These are phyloP conservation scores for Linnaemya tessellans DNA, from an alignment of 2,888 invertebrate species.

Conservation along the genomic window DNA sequence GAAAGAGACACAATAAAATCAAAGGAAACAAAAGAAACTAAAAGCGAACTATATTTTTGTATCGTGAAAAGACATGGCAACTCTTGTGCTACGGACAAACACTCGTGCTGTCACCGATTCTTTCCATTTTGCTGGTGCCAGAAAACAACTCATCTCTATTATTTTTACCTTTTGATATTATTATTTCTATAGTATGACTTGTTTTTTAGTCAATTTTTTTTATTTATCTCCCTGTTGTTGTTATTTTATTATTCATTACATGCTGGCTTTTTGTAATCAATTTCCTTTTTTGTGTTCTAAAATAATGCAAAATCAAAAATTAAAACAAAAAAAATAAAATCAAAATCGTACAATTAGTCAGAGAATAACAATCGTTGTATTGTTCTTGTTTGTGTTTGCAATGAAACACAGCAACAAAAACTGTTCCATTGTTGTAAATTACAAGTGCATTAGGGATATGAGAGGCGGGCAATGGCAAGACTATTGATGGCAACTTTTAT, in stretches of 20 bases:
- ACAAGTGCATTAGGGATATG: background rate
- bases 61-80: background rate
- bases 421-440: constrained; percentile 30
- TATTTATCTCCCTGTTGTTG: constrained; percentile 14
- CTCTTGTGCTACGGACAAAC: constrained; percentile 18
- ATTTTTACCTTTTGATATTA: constrained; percentile 48
- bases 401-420: background rate
- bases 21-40: background rate
- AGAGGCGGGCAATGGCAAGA: background rate
- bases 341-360: constrained; percentile 15
- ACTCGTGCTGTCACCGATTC: constrained; percentile 53
- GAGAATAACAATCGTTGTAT: background rate
- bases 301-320: constrained; percentile 47
- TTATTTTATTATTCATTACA: constrained; percentile 43
- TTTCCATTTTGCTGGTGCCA: constrained; percentile 13
- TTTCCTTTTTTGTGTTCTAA: constrained; percentile 52
- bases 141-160: constrained; percentile 42
- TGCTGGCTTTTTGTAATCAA: constrained; percentile 57
- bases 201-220: constrained; percentile 12
- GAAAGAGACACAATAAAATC: background rate
- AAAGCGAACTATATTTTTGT: background rate
- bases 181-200: too few species aligned
- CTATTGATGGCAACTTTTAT: constrained; percentile 39
- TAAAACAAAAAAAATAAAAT: background rate
- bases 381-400: constrained; percentile 10